A percentile compares a stretch with the other conserved stretches of the same genome.
phyloP scores from a whole-genome alignment of 2,888 invertebrate genomes.

The Heliconius aoede region DNA sequence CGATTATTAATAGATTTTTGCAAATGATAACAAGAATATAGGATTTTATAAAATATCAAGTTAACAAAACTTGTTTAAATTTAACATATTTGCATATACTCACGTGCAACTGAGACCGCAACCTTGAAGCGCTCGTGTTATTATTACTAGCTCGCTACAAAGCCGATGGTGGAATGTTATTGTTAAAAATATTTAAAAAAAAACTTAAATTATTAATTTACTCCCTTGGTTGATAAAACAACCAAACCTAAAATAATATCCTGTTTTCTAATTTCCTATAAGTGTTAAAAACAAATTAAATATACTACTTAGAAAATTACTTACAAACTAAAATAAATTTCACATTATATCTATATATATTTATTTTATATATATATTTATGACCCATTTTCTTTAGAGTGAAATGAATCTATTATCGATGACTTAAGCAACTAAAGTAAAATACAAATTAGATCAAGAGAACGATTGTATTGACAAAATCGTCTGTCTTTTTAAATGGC shows the following conservation, averaged over 20 bases:
- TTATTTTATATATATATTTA: background rate
- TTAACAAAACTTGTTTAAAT: constrained; percentile 24
- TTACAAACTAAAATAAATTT: background rate
- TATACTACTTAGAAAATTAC: background rate
- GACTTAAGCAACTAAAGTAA: background rate
- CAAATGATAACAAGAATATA: background rate
- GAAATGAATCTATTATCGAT: constrained; percentile 17
- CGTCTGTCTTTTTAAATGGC: constrained; percentile 61
- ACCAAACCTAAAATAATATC: background rate
- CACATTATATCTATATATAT: background rate
- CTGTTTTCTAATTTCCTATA: background rate
- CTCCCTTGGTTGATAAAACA: background rate
- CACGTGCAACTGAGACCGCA: constrained; percentile 28
- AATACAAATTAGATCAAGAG: constrained; percentile 19
- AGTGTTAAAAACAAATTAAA: background rate
- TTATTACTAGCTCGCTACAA: constrained; percentile 5
- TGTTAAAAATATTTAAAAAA: background rate
- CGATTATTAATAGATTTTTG: background rate
- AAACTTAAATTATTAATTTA: background rate
- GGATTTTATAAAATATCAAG: background rate
- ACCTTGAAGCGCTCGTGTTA: constrained; percentile 32
- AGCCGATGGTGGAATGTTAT: background rate
- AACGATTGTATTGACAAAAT: constrained; percentile 17
- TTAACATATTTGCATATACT: constrained; percentile 22
- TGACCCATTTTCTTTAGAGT: constrained; percentile 1